These are phyloP conservation scores for Drosophila sulfurigaster DNA, from an alignment of 1,140 invertebrate species.

Conservation along the genomic window DNA sequence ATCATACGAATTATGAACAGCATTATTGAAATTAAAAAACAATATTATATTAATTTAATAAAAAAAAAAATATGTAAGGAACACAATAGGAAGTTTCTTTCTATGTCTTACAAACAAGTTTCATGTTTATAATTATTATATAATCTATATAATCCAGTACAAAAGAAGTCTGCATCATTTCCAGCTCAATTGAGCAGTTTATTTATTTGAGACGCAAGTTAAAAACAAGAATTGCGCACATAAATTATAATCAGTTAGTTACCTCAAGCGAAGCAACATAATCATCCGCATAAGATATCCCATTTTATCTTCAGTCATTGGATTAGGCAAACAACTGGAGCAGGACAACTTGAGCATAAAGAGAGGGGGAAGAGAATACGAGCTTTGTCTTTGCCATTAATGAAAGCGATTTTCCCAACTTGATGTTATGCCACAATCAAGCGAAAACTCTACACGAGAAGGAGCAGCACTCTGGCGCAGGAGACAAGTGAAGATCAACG, in stretches of 20 bases:
- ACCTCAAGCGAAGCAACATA: not conserved
- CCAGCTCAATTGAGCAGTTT: not conserved
- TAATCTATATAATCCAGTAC: no score
- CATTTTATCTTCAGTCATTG: conserved; percentile 5
- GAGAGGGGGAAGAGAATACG: conserved; percentile 10
- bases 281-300: not conserved
- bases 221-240: not conserved
- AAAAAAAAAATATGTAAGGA: no score
- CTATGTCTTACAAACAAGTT: no score
- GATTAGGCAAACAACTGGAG: conserved; percentile 44
- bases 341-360: conserved; percentile 42
- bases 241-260: conserved; percentile 3
- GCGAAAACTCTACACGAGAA: conserved; percentile 25
- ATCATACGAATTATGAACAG: no score
- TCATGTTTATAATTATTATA: no score
- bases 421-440: conserved; percentile 53
- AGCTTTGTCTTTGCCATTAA: conserved; percentile 67
- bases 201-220: not conserved
- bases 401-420: conserved; percentile 73
- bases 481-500: conserved; percentile 49
- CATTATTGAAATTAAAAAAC: no score
- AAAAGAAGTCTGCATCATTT: no score
- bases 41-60: no score
- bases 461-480: conserved; percentile 17
- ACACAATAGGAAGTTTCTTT: no score